A percentile compares a stretch with the other conserved stretches of the same genome.
Conservation (phyloP, 2,113 vertebrate genomes). For the Pollimyrus isidori region DNA sequence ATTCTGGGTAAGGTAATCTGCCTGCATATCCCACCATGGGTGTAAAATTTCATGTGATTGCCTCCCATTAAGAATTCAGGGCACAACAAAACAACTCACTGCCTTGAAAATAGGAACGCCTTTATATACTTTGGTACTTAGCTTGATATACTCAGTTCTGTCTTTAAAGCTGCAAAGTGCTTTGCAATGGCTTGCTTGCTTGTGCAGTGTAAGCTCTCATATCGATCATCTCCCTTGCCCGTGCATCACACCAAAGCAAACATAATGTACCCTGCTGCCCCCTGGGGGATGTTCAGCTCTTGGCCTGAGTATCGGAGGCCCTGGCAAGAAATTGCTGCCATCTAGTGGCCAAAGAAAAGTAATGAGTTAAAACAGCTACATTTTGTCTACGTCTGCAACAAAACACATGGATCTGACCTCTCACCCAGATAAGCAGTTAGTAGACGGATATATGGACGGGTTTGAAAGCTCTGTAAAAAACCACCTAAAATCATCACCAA, state of each 20-base stretch:
- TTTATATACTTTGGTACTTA: background rate
- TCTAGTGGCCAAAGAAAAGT: background rate
- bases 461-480: background rate
- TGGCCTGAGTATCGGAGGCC: background rate
- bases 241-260: background rate
- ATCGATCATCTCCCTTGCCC: background rate
- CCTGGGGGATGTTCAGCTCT: background rate
- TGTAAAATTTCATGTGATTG: background rate
- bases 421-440: background rate
- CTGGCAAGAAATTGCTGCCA: background rate
- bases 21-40: background rate
- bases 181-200: background rate
- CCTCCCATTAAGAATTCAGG: background rate
- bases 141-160: background rate
- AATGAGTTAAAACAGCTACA: background rate
- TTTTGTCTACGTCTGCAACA: background rate
- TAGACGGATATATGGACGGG: background rate
- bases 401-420: background rate
- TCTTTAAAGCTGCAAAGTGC: background rate
- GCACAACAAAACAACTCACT: background rate
- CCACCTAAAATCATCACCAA: background rate
- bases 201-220: background rate
- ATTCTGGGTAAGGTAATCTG: background rate
- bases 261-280: background rate
- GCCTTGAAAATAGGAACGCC: background rate